Base-by-base conservation (phyloP, 1,140 invertebrate genomes). In the Anastatus disparis region DNA sequence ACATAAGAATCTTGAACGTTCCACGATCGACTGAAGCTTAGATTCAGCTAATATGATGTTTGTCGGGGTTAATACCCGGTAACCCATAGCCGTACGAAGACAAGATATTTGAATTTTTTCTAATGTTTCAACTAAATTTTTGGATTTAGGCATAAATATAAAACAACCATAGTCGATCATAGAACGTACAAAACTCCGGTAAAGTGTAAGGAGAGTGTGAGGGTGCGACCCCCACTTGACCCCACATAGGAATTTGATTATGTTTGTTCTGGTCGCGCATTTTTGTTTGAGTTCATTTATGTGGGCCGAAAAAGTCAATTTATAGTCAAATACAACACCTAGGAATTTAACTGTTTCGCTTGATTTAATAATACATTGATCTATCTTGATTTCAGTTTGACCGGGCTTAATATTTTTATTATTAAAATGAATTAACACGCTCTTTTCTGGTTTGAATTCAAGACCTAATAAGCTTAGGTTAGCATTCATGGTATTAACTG, bases 381-480 rank as follows among this genome's bases (percentile, higher is more conserved):
- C 27, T 22, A 74, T 53, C 64, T 1, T 65, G 0, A 74, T 70
- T 22, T 44, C 31, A 12, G 40, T 61, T 15, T 31, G 20, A 10
- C 62, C 70, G 0, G 70, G 70, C 31, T 15, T 12, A 15, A 62
- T 56, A n/a, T 55, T 55, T 38, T 55, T 70, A 2, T 72, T 75
- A 48, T 69, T 72, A 31, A 72, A 72, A 24, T 70, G 70, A 8
- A 75, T 1, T 7, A 75, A 26, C 15, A 10, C 26, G 31, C 66
- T 59, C 53, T 72, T 65, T 55, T 55, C 27, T 0, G 67, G 62
- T 3, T 66, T 35, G 12, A 70, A 13, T 1, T 71, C 26, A 3
- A 75, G 55, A 13, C 70, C 73, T 29, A 75, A 17, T 8, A 26
- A 8, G 13, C 3, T 7, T n/a, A 75, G 38, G 38, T 75, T 72